Conservation (phyloP, 2,113 vertebrate genomes). For the Sinocyclocheilus anophthalmus region DNA sequence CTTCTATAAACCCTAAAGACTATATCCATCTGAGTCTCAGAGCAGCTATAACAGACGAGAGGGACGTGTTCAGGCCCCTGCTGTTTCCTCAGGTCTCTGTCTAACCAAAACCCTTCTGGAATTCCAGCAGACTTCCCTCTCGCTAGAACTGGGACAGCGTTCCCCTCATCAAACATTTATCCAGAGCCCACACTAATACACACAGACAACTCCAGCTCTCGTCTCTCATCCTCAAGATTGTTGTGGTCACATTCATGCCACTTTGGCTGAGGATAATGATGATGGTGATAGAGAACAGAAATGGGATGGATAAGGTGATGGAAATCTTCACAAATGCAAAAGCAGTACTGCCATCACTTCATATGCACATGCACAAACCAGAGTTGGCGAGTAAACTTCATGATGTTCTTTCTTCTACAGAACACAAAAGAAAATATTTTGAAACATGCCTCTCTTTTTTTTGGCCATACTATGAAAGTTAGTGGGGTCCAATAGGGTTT, state of each 20-base stretch:
- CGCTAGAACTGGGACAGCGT: slow-evolving; percentile 30
- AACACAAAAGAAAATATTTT: neutral
- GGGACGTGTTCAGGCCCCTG: neutral
- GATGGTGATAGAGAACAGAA: neutral
- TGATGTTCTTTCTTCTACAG: neutral
- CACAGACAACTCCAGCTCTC: slow-evolving; percentile 20
- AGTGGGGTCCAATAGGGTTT: neutral
- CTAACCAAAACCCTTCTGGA: slow-evolving; percentile 11
- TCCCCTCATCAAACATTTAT: slow-evolving; percentile 50
- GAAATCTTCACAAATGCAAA: neutral
- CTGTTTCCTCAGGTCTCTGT: slow-evolving; percentile 30
- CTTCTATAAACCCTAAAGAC: neutral
- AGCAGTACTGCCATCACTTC: neutral
- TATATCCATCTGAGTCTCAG: slow-evolving; percentile 3
- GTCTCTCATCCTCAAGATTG: neutral
- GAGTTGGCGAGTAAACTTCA: neutral
- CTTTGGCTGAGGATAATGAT: slow-evolving; percentile 15
- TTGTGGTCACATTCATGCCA: slow-evolving; percentile 14
- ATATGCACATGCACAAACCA: neutral
- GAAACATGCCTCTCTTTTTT: neutral
- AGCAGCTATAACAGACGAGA: neutral
- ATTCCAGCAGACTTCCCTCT: slow-evolving; percentile 14
- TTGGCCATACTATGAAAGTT: neutral
- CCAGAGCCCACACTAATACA: slow-evolving; percentile 32
- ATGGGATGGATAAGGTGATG: neutral